phyloP scores from a whole-genome alignment of 2,888 invertebrate species.

The Polydesmus complanatus region DNA sequence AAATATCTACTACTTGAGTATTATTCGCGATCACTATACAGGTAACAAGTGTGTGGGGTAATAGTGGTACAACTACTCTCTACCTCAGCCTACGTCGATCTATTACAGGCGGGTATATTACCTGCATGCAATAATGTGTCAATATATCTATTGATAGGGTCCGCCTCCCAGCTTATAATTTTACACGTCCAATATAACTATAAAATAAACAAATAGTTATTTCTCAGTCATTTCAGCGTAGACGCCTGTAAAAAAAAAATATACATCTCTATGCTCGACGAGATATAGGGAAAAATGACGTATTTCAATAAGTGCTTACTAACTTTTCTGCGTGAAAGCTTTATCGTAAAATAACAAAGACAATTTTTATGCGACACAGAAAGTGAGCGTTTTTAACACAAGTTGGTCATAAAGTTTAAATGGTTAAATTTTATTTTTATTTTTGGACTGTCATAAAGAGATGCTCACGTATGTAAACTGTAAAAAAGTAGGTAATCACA shows the following conservation, averaged over 20 bases:
- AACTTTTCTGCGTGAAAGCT: not conserved
- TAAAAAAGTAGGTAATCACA: not conserved
- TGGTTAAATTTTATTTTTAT: not conserved
- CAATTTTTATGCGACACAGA: not conserved
- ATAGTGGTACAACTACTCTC: not conserved
- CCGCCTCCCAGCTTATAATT: not conserved
- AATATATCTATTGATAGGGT: not conserved
- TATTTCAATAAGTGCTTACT: too few relatives aligned
- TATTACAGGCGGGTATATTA: not conserved
- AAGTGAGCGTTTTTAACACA: not conserved
- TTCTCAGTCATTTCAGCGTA: not conserved
- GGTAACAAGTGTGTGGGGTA: not conserved
- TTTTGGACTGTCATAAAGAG: not conserved
- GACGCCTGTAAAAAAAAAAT: not conserved
- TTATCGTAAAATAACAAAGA: not conserved
- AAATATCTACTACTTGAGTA: not conserved
- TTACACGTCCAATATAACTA: not conserved
- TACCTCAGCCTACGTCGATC: not conserved
- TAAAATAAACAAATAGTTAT: not conserved
- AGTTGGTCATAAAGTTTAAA: not conserved
- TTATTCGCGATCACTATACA: not conserved
- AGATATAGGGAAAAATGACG: too few relatives aligned
- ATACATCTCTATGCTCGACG: too few relatives aligned
- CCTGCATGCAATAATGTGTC: not conserved
- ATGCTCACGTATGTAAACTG: not conserved